Evolutionary conservation across 2,113 vertebrate genomes (phyloP).

Genomic region (Cettia cetti): DNA sequence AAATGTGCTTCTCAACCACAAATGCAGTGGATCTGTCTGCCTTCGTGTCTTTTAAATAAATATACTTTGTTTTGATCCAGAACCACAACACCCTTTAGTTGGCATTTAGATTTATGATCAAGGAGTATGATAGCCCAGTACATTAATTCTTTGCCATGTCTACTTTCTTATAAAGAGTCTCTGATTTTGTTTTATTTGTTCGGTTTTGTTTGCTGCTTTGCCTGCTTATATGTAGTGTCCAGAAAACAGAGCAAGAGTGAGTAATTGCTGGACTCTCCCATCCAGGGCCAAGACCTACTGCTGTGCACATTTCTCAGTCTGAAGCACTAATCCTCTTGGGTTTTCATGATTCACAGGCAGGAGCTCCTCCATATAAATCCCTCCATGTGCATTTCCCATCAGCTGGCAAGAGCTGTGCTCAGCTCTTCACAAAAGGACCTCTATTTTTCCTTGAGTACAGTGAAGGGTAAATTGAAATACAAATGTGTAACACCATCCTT

Average conservation of each 20-base stretch:
- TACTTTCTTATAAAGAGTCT: not conserved
- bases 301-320: not conserved
- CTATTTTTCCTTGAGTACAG: not conserved
- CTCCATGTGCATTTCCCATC: not conserved
- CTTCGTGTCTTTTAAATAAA: not conserved
- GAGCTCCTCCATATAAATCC: not conserved
- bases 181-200: not conserved
- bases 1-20: not conserved
- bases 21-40: not conserved
- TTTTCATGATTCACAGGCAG: not conserved
- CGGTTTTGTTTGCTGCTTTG: not conserved
- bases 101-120: not conserved
- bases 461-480: not conserved
- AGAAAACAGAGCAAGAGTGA: not conserved
- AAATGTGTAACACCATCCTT: not conserved
- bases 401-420: not conserved
- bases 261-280: not conserved
- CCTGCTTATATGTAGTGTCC: not conserved
- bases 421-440: not conserved
- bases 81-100: not conserved
- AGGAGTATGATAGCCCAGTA: not conserved
- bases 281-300: not conserved
- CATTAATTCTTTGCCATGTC: not conserved
- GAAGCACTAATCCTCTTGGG: not conserved
- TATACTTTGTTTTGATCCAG: not conserved